Percentiles rank a stretch among this genome's conserved stretches.
phyloP scores from a whole-genome alignment of 1,140 invertebrate genomes.

The Holcopasites calliopsidis region DNA sequence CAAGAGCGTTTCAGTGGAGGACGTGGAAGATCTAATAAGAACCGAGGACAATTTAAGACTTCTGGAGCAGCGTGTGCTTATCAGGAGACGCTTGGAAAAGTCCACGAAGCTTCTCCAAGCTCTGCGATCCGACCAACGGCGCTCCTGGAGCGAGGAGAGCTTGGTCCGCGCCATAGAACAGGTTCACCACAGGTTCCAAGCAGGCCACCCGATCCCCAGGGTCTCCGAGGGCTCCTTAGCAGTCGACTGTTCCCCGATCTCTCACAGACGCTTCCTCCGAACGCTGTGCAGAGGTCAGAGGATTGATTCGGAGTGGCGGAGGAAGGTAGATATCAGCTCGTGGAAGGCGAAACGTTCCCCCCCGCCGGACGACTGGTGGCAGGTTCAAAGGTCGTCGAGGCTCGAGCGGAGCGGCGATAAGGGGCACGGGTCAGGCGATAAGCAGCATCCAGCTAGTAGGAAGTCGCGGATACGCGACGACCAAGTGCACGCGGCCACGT shows the following conservation, averaged over 20 bases:
- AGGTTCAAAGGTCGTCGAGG: slow-evolving; percentile 48
- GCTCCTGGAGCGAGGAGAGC: slow-evolving; percentile 41
- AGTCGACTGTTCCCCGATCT: slow-evolving; percentile 19
- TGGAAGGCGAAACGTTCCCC: slow-evolving; percentile 69
- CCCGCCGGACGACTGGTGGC: slow-evolving; percentile 52
- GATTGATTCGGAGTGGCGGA: neutral
- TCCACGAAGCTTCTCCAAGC: slow-evolving; percentile 9
- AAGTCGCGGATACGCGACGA: neutral
- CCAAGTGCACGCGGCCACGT: slow-evolving; percentile 32
- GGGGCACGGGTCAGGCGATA: slow-evolving; percentile 64
- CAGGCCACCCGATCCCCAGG: neutral
- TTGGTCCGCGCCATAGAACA: neutral
- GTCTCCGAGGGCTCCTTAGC: neutral
- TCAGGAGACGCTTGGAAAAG: slow-evolving; percentile 31
- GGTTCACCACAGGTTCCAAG: neutral
- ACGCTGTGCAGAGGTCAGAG: neutral
- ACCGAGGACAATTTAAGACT: slow-evolving; percentile 61
- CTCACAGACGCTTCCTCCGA: neutral
- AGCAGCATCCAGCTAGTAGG: slow-evolving; percentile 30
- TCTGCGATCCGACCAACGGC: neutral
- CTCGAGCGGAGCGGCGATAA: slow-evolving; percentile 52
- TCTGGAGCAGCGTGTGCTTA: slow-evolving; percentile 44
- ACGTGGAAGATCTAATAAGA: slow-evolving; percentile 66
- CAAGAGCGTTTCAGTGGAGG: slow-evolving; percentile 65
- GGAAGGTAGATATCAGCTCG: neutral